Base-by-base conservation (phyloP, 2,113 vertebrate genomes). In the Bos indicus region DNA sequence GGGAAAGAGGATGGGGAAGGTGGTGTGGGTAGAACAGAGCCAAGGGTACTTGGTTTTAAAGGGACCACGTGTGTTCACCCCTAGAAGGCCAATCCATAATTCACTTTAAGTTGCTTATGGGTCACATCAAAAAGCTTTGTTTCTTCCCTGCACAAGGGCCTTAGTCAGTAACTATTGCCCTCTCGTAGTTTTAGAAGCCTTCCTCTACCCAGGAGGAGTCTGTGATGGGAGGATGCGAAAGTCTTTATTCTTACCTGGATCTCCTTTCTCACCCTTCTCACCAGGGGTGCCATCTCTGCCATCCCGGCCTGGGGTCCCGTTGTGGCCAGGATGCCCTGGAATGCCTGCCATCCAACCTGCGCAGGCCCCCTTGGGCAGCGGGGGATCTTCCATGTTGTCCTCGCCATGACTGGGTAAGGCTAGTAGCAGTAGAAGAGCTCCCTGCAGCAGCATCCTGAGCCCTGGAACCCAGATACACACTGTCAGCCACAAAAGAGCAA, bases 331-430 rank as follows among this genome's bases (percentile, higher is more conserved):
- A 52, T 99, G 98, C 23, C 99, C 99, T 0, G 99, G 99, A 2
- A 99, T 98, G 96, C 99, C 99, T 15, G 98, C 99, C 99, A 99
- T 99, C 99, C 99, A 99, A 3, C 99, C 98, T 91, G 98, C 78
- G 95, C 99, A 99, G 0, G 98, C 86, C 0, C 4, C 98, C 93
- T 98, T 98, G 81, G 98, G 96, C 0, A 96, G 92, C 30, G 98
- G 96, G 1, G 95, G 30, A 1, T 10, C 0, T 0, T 98, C 97
- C 1, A 48, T 21, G 9, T 43, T 30, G 26, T 91, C 94, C 56
- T 96, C 88, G 25, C 88, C 62, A 26, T 16, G 43, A 0, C 6
- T n/a, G 4, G 88, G 81, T 13, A 92, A 64, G 64, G 71, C 10
- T 88, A 99, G 90, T 40, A 99, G 77, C 95, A 99, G 57, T 0